These are phyloP conservation scores for Rutpela maculata DNA, from an alignment of 2,888 invertebrate species.

Conservation along the genomic window DNA sequence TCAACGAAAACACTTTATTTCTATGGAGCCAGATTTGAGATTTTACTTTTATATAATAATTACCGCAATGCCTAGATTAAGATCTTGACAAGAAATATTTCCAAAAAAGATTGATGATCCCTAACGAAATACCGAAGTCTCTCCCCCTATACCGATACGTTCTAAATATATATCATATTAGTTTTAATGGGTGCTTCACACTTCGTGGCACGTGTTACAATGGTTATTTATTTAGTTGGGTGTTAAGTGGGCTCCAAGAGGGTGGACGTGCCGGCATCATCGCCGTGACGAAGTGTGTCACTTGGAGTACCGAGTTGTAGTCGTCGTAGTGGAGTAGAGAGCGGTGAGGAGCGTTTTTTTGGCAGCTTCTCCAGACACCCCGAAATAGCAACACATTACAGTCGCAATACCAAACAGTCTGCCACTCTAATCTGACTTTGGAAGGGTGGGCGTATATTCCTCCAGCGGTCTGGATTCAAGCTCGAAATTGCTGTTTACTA, in stretches of 20 bases:
- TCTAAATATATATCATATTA: conserved; percentile 37
- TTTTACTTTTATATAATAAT: not conserved
- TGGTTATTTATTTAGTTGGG: conserved; percentile 53
- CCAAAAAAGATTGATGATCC: conserved; percentile 13
- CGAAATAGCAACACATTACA: conserved; percentile 70
- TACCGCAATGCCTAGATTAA: not conserved
- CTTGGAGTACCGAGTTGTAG: conserved; percentile 47
- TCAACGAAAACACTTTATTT: too few species aligned
- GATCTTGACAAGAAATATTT: not conserved
- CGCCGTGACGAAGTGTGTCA: conserved; percentile 56
- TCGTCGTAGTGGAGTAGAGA: conserved; percentile 37
- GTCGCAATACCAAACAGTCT: conserved; percentile 68
- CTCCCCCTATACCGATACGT: conserved; percentile 5
- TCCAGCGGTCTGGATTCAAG: conserved; percentile 8
- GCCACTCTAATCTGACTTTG: conserved; percentile 35
- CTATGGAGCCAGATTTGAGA: too few species aligned
- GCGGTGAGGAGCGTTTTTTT: conserved; percentile 56
- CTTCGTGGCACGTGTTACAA: conserved; percentile 38
- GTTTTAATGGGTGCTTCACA: conserved; percentile 38
- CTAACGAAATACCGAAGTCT: conserved; percentile 6
- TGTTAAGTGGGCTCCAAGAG: conserved; percentile 53
- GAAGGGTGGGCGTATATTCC: conserved; percentile 26
- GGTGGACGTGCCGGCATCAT: conserved; percentile 39
- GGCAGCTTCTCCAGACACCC: conserved; percentile 72
- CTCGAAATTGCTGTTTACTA: too few species aligned